A percentile compares a stretch with the other conserved stretches of the same genome.
Conservation (phyloP, 1,140 invertebrate genomes). For the Aporrectodea caliginosa region DNA sequence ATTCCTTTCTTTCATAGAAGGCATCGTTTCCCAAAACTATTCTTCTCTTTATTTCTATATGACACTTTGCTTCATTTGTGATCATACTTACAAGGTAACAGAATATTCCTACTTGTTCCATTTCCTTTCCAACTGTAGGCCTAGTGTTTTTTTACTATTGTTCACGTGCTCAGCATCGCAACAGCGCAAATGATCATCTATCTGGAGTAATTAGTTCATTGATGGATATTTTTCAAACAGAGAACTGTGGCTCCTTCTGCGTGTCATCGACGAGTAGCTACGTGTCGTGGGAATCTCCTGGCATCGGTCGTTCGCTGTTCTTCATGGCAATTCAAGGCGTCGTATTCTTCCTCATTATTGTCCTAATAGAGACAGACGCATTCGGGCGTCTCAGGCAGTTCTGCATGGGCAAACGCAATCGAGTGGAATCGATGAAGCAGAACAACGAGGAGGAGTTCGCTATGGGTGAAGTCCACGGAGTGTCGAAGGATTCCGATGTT, state of each 20-base stretch:
- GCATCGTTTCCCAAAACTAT: no score
- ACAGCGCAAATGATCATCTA: no score
- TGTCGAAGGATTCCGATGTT: constrained; percentile 6
- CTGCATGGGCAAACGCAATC: neutral
- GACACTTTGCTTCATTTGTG: no score
- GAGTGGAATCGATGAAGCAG: neutral
- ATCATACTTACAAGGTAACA: no score
- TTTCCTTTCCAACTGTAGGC: no score
- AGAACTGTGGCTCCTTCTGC: constrained; percentile 20
- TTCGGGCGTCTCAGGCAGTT: constrained; percentile 10
- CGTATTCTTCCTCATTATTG: constrained; percentile 58
- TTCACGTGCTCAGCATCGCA: no score
- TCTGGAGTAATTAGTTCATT: neutral
- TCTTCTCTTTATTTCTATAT: no score
- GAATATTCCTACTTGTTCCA: no score
- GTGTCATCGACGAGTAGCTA: neutral
- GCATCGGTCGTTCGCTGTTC: constrained; percentile 60
- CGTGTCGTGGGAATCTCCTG: constrained; percentile 36
- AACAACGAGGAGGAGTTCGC: neutral
- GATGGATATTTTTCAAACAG: neutral
- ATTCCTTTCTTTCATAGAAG: no score
- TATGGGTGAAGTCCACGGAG: neutral
- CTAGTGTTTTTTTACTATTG: no score
- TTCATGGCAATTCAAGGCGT: constrained; percentile 59
- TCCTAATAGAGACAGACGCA: constrained; percentile 57